Evolutionary conservation across 2,888 invertebrate species (phyloP).

Genomic region (Drosophila lutescens): DNA sequence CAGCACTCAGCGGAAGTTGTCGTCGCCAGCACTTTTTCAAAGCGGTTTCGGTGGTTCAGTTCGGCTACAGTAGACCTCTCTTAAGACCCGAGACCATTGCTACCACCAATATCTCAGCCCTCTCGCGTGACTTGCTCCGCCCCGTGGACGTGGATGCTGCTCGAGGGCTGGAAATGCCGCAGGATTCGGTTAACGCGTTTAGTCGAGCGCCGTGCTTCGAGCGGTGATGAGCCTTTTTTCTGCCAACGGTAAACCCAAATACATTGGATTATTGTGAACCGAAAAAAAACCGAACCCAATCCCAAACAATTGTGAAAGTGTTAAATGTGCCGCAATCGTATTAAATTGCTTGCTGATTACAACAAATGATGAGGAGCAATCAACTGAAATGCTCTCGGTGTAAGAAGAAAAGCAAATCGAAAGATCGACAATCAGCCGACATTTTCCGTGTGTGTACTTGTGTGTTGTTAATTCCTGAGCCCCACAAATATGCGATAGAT

Average conservation of each 20-base stretch:
- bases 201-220: conserved; percentile 80
- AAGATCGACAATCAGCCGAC: conserved; percentile 46
- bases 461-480: conserved; percentile 17
- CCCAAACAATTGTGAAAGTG: conserved; percentile 65
- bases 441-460: conserved; percentile 49
- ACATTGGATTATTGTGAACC: conserved; percentile 29
- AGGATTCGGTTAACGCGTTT: conserved; percentile 72
- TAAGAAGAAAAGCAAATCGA: conserved; percentile 27
- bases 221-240: conserved; percentile 66
- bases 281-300: neutral
- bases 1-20: conserved; percentile 61
- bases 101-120: conserved; percentile 20
- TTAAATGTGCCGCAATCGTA: conserved; percentile 74
- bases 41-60: conserved; percentile 13
- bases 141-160: conserved; percentile 61
- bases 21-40: conserved; percentile 9
- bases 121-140: conserved; percentile 69
- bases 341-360: conserved; percentile 73
- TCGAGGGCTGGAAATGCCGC: conserved; percentile 82
- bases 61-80: conserved; percentile 27
- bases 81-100: conserved; percentile 11
- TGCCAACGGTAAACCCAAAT: conserved; percentile 51
- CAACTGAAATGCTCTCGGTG: conserved; percentile 40
- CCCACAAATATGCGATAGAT: neutral
- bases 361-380: conserved; percentile 68